Evolutionary conservation across 2,113 vertebrate genomes (phyloP).

Genomic region (Catharus minimus): DNA sequence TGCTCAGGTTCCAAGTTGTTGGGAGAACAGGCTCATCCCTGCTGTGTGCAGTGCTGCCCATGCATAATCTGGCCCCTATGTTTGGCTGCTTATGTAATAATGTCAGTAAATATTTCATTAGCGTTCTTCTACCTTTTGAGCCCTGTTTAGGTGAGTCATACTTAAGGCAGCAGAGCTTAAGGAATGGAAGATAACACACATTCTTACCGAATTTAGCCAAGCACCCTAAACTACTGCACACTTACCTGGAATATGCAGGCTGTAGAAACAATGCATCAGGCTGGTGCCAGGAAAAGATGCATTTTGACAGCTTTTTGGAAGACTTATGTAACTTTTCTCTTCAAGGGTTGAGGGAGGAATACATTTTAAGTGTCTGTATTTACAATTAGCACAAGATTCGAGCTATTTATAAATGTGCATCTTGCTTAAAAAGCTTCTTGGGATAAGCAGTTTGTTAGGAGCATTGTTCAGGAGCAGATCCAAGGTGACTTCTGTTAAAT

Average conservation of each 20-base stretch:
- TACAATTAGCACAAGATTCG: background rate
- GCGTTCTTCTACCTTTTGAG: background rate
- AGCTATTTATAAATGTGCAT: background rate
- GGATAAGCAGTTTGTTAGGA: background rate
- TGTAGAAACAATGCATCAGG: background rate
- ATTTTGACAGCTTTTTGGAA: background rate
- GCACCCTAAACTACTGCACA: background rate
- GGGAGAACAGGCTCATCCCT: background rate
- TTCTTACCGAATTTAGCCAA: background rate
- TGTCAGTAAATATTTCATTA: background rate
- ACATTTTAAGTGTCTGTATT: background rate
- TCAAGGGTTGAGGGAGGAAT: background rate
- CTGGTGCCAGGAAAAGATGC: background rate
- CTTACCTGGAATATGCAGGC: background rate
- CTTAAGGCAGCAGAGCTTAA: background rate
- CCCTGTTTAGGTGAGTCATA: background rate
- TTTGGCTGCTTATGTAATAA: background rate
- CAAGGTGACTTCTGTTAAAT: background rate
- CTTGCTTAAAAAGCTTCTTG: background rate
- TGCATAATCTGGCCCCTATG: background rate
- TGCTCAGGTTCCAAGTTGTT: background rate
- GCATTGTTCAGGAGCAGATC: background rate
- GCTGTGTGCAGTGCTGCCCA: background rate
- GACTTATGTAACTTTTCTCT: background rate
- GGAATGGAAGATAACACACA: background rate